Evolutionary conservation across 2,113 vertebrate species (phyloP).

Genomic region (Synchiropus splendidus): DNA sequence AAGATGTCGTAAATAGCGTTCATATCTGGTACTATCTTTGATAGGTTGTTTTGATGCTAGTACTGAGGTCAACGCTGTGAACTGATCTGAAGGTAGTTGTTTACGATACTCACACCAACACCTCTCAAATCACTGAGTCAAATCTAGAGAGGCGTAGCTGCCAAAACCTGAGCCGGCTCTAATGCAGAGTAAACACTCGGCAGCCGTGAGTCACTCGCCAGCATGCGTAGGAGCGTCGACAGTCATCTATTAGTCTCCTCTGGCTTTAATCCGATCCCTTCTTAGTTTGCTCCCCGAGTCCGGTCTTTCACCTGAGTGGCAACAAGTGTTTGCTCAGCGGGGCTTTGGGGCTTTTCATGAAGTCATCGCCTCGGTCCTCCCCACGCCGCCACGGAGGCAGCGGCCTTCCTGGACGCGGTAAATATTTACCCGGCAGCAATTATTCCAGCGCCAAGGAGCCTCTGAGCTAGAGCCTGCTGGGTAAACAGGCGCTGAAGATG

Average conservation of each 20-base stretch:
- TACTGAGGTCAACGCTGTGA: too few relatives aligned
- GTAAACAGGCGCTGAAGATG: constrained; percentile 34
- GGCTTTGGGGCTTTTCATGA: constrained; percentile 16
- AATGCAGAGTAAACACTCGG: constrained; percentile 35
- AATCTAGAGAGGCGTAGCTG: constrained; percentile 21
- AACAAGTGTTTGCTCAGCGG: constrained; percentile 38
- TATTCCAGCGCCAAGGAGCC: constrained; percentile 20
- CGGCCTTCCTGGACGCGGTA: constrained; percentile 22
- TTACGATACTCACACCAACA: constrained; percentile 21
- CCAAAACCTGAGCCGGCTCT: constrained; percentile 26
- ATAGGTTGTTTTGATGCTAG: too few relatives aligned
- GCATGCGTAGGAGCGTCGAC: constrained; percentile 12
- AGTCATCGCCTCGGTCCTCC: constrained; percentile 18
- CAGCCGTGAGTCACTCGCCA: constrained; percentile 32
- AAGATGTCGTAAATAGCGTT: too few relatives aligned
- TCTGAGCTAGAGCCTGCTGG: constrained; percentile 25
- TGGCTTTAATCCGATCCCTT: constrained; percentile 29
- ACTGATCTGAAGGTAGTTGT: too few relatives aligned
- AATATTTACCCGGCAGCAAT: constrained; percentile 49
- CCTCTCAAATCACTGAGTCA: constrained; percentile 15
- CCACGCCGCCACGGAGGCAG: constrained; percentile 2
- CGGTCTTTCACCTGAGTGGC: constrained; percentile 26
- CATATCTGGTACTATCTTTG: too few relatives aligned
- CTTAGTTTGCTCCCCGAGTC: constrained; percentile 18
- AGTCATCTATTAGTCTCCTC: constrained; percentile 26